Percentiles rank a stretch among this genome's conserved stretches.
phyloP scores from a whole-genome alignment of 1,140 invertebrate genomes.

The Trissolcus basalis region DNA sequence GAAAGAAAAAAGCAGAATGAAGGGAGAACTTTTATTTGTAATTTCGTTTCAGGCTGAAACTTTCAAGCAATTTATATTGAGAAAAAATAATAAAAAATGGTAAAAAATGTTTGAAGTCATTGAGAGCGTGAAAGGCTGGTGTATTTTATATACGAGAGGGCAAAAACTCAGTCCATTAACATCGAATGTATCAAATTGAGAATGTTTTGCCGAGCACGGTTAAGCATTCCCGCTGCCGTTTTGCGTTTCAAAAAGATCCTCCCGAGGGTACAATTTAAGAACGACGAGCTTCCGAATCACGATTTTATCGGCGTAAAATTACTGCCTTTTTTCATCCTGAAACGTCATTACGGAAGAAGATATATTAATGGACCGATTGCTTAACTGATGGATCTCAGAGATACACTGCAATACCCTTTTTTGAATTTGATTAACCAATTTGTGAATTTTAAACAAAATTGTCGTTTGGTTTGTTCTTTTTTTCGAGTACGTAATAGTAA shows the following conservation, averaged over 20 bases:
- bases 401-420: not conserved
- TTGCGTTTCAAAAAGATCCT: not conserved
- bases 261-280: slow-evolving; percentile 17
- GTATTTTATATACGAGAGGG: no score
- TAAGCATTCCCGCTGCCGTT: slow-evolving; percentile 14
- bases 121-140: no score
- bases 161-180: slow-evolving; percentile 1
- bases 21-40: no score
- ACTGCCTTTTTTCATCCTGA: slow-evolving; percentile 17
- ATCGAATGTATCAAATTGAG: slow-evolving; percentile 10
- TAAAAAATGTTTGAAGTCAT: no score
- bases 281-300: slow-evolving; percentile 39
- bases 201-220: not conserved
- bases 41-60: no score
- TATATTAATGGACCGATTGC: slow-evolving; percentile 39
- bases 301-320: slow-evolving; percentile 46
- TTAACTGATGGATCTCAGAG: slow-evolving; percentile 25
- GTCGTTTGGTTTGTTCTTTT: slow-evolving; percentile 9
- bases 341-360: slow-evolving; percentile 24
- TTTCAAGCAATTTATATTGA: no score
- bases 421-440: no score
- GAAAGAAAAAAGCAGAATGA: no score
- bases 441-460: slow-evolving; percentile 21
- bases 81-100: no score
- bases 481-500: not conserved